These are phyloP conservation scores for Ceratina calcarata DNA, from an alignment of 1,140 invertebrate species.

Conservation along the genomic window DNA sequence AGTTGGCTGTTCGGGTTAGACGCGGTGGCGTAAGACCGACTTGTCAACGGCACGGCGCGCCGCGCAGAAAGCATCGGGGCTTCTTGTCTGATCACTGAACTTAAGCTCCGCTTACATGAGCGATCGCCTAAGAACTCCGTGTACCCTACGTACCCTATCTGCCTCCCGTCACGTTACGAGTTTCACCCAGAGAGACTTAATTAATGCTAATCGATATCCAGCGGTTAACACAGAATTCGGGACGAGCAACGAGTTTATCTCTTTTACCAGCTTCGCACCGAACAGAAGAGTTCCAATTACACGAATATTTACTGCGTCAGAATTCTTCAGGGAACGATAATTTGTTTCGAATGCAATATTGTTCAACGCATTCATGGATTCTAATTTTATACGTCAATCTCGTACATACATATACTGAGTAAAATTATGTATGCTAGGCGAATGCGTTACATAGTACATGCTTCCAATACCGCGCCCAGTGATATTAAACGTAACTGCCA, in stretches of 20 bases:
- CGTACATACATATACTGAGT: no score
- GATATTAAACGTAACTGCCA: not conserved
- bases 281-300: no score
- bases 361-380: no score
- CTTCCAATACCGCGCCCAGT: no score
- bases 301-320: no score
- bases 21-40: constrained; percentile 15
- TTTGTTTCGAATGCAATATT: no score
- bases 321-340: no score
- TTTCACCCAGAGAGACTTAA: not conserved
- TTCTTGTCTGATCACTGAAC: constrained; percentile 35
- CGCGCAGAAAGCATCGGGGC: constrained; percentile 18
- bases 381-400: no score
- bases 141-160: not conserved
- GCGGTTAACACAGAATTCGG: not conserved
- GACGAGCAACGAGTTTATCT: not conserved
- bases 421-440: no score
- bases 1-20: constrained; percentile 14
- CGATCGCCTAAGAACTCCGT: constrained; percentile 16
- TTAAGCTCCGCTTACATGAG: constrained; percentile 25
- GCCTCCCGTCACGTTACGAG: not conserved
- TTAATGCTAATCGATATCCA: constrained; percentile 2
- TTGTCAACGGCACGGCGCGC: constrained; percentile 17
- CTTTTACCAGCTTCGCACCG: no score
- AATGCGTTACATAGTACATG: no score